Base-by-base conservation (phyloP, 2,888 invertebrate genomes). In the Cataglyphis cursor region DNA sequence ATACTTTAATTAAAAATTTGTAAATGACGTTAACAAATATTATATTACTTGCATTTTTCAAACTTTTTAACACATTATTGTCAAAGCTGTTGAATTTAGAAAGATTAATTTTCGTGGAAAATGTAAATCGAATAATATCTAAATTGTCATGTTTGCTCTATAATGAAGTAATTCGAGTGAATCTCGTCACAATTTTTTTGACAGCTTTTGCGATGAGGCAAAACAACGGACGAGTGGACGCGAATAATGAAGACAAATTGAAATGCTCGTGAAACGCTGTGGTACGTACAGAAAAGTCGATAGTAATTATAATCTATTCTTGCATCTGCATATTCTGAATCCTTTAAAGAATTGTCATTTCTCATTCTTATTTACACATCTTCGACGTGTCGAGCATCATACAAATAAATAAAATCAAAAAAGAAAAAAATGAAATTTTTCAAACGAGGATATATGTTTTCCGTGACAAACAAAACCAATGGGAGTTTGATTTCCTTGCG, bases 171-270 rank as follows among this genome's bases (percentile, higher is more conserved):
- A 64, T 75, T 75, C n/a, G 35, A 21, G 24, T 18, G 51, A 64
- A 64, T 51, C 21, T 75, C 64, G 24, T 51, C 3, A 24, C 44
- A 51, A 64, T 75, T 78, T 78, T 78, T 78, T 35, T 12, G 31
- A 68, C 15, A 54, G 41, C 57, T 41, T 82, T 72, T 82, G 35
- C 44, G 24, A 64, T 24, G 57, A 74, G 24, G 51, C 38, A 44
- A 44, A 51, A 61, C 70, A 41, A n/a, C 6, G 28, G 41, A 48
- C 61, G 41, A 18, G 54, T 62, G 44, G 61, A 74, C 51, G 44
- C 41, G 68, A 73, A 66, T 91, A 91, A 91, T 88, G 92, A 92
- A 92, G 91, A 91, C 91, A 80, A 87, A 92, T 91, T 89, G 87
- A 84, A 74, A 75, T 59, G 85, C 82, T 81, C 81, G 76, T 62